A percentile compares a stretch with the other conserved stretches of the same genome.
Conservation (phyloP, 2,888 invertebrate genomes). For the Cremastinae sp. region DNA sequence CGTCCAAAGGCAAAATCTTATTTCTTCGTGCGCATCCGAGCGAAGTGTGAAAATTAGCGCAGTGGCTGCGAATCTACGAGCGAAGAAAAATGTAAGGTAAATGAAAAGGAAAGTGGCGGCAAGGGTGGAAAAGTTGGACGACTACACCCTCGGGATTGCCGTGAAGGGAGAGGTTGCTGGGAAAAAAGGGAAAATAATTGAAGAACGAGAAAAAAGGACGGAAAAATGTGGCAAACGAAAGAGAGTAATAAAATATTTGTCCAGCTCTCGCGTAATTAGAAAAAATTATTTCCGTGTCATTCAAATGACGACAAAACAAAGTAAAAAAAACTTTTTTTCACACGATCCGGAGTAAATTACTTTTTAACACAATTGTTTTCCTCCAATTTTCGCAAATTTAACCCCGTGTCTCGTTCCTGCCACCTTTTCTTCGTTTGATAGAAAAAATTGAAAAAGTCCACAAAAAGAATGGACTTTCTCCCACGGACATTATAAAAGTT, state of each 20-base stretch:
- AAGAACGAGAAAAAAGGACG: constrained; percentile 28
- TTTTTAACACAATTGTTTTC: too few species aligned
- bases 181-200: constrained; percentile 35
- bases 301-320: neutral
- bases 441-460: constrained; percentile 24
- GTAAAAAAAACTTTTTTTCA: too few species aligned
- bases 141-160: constrained; percentile 63
- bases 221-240: constrained; percentile 35
- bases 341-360: too few species aligned
- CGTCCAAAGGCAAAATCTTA: too few species aligned
- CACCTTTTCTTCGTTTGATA: neutral
- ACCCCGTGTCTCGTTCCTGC: too few species aligned
- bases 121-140: constrained; percentile 66
- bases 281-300: neutral
- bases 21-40: constrained; percentile 78
- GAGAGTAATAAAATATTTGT: constrained; percentile 55
- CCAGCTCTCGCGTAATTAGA: constrained; percentile 34
- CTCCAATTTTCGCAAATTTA: too few species aligned
- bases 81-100: constrained; percentile 52
- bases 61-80: constrained; percentile 23
- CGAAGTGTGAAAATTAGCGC: constrained; percentile 78
- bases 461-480: constrained; percentile 31
- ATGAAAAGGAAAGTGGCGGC: constrained; percentile 53
- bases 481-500: constrained; percentile 36
- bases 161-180: constrained; percentile 55